These are phyloP conservation scores for Pelodytes ibericus DNA, from an alignment of 2,797 vertebrate species.

Conservation along the genomic window DNA sequence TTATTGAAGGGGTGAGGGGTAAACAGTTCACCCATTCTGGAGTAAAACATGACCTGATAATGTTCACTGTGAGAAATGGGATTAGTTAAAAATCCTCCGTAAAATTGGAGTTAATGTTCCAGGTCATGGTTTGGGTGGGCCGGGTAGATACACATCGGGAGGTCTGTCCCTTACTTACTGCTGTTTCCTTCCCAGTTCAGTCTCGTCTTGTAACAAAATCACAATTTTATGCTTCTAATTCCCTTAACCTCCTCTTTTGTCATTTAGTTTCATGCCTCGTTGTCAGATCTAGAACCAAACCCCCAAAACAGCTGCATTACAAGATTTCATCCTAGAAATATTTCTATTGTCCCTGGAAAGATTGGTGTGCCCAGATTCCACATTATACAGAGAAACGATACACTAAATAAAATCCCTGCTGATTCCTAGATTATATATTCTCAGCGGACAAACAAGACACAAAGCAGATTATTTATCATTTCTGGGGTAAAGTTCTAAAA, in stretches of 20 bases:
- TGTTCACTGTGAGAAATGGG: slow-evolving; percentile 38
- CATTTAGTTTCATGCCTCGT: slow-evolving; percentile 18
- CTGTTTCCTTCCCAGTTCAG: not conserved
- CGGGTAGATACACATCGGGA: slow-evolving; percentile 20
- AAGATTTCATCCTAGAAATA: not conserved
- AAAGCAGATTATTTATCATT: no score
- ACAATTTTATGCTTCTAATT: slow-evolving; percentile 55
- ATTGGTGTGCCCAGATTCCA: no score
- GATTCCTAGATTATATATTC: no score
- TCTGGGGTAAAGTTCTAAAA: no score
- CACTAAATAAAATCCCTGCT: no score
- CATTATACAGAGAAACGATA: no score
- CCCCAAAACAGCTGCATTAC: slow-evolving; percentile 19
- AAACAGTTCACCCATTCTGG: not conserved
- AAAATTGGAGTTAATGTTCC: slow-evolving; percentile 63
- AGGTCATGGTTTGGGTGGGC: slow-evolving; percentile 62
- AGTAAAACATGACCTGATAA: slow-evolving; percentile 4
- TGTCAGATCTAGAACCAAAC: slow-evolving; percentile 6
- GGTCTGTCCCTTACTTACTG: slow-evolving; percentile 4
- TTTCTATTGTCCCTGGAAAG: no score
- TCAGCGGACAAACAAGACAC: no score
- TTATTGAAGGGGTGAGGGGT: not conserved
- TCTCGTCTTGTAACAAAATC: slow-evolving; percentile 27
- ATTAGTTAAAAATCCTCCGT: slow-evolving; percentile 64
- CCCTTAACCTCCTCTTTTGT: slow-evolving; percentile 43